Base-by-base conservation (phyloP, 1,140 invertebrate species). In the Olivierus martensii region DNA sequence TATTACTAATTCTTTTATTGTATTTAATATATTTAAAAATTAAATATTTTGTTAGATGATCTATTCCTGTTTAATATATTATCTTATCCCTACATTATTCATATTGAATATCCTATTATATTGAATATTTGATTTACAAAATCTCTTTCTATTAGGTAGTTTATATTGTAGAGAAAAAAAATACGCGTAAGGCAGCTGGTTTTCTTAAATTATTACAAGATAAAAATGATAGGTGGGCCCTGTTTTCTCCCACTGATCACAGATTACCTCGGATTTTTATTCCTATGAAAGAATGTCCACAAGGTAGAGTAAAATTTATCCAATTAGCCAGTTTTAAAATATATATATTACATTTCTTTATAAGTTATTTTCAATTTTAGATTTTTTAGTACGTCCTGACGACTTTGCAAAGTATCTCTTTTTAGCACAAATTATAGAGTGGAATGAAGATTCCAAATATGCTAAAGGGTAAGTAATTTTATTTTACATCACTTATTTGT, bases 231-330 rank as follows among this genome's bases (percentile, higher is more conserved):
- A 68, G 69, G 5, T 66, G 61, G 57, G 77, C 77, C 3, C 61
- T 80, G 11, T 84, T 90, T 63, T 67, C 75, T 42, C 84, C 87
- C 0, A 73, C 76, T 50, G 87, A 92, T 70, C 70, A 71, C 54
- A 72, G 82, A 55, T 62, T 88, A 22, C 87, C 87, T 10, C 66
- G 78, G 15, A 71, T 89, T 48, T 72, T 75, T 61, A 78, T 91
- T 58, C 73, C 77, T 39, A 69, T 73, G 51, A 67, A 70, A 11
- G 70, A 74, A 46, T 76, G 81, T 67, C 81, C 82, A 3, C 49
- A 59, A 61, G 66, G 67, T 69, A 52, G 45, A 9, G 28, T 28
- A 28, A 28, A 28, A 28, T 28, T 28, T 2, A 1, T 28, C 4
- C n/a, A n/a, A n/a, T n/a, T n/a, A n/a, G n/a, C n/a, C n/a, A n/a